Base-by-base conservation (phyloP, 2,888 invertebrate species). In the Acrocyrtus sp. region DNA sequence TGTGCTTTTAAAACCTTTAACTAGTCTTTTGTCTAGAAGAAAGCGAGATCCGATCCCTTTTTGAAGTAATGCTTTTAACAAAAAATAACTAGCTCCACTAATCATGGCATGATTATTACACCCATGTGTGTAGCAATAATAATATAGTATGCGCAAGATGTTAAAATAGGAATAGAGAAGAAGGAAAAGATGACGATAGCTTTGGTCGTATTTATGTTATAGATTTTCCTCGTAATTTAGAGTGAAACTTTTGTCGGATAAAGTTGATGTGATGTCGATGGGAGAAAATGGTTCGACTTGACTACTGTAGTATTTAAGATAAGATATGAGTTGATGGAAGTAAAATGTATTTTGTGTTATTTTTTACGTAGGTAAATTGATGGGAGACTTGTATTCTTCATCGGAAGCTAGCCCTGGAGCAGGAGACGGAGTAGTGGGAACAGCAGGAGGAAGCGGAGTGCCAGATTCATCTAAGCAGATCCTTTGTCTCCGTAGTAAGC, bases 401-500 rank as follows among this genome's bases (percentile, higher is more conserved):
- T 48, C 54, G 47, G 53, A 51, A 39, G 26, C 41, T 21, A 57
- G 48, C 56, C 58, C 67, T 67, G 51, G 57, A 58, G 51, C 58
- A 41, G 56, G 27, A 26, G 41, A 41, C 2, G 29, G 17, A 22
- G 22, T n/a, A n/a, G n/a, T 19, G 24, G 47, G 22, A 43, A 22
- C 61, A 62, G 62, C 62, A 57, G 60, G 50, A 53, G 41, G 41
- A 27, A 53, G 43, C 27, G 21, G 12, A 69, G 54, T 43, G 21
- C 45, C 50, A 61, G 62, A 61, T 41, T 50, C 56, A 29, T 56
- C 66, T 12, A 22, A 45, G 26, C 39, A 70, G 19, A 43, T 62
- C 54, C 70, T 70, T 70, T 70, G 70, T 70, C 62, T 70, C 48
- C 62, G 70, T 48, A 61, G 61, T 12, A 70, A 70, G 43, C 48